These are phyloP conservation scores for Drosophila baimaii DNA, from an alignment of 1,140 invertebrate species.

Conservation along the genomic window DNA sequence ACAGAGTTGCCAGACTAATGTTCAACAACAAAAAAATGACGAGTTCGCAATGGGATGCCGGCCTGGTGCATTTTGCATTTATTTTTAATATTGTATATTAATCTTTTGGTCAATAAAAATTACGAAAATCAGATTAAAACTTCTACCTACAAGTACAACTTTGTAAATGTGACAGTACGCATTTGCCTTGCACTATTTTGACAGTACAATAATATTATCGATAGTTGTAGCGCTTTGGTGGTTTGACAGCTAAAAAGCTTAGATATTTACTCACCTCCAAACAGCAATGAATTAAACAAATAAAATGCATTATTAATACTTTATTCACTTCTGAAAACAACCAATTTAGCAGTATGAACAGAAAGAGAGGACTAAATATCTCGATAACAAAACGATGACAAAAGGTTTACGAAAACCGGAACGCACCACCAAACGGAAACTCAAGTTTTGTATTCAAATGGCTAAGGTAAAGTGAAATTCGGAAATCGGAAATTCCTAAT, in stretches of 20 bases:
- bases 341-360: too few relatives aligned
- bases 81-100: background rate
- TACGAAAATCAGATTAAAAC: background rate
- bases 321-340: too few relatives aligned
- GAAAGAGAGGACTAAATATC: too few relatives aligned
- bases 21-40: background rate
- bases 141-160: background rate
- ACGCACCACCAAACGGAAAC: too few relatives aligned
- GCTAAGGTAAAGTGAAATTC: too few relatives aligned
- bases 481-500: too few relatives aligned
- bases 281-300: too few relatives aligned
- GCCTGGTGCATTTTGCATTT: background rate
- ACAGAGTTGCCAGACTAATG: slow-evolving; percentile 5
- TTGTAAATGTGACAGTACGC: background rate
- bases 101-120: background rate
- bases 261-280: too few relatives aligned
- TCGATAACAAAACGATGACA: too few relatives aligned
- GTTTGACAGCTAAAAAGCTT: background rate
- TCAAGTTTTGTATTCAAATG: too few relatives aligned
- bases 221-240: background rate
- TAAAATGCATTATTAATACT: too few relatives aligned
- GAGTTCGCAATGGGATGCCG: background rate
- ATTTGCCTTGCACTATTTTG: background rate
- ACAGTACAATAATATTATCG: background rate
- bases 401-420: too few relatives aligned